Evolutionary conservation across 2,797 vertebrate species (phyloP), one percentile per base, ranked within the genome.

Genomic region (Helostoma temminkii): DNA sequence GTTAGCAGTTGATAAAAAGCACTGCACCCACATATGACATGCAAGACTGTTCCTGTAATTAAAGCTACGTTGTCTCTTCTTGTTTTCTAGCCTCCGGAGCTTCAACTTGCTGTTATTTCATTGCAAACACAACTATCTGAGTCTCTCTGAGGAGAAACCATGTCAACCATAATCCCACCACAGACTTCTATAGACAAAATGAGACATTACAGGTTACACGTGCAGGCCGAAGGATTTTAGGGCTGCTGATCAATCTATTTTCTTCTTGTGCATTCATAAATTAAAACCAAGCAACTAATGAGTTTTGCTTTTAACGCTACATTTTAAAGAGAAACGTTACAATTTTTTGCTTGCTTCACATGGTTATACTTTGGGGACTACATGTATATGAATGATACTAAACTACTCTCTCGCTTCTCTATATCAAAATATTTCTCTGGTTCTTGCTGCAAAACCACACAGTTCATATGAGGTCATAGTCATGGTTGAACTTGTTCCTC

Each of bases 81-180:
- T 78, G 67, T 61, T 83, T 71, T 62, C 42, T 67, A 66, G 73
- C 42, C 63, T 71, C 71, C 22, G 15, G 61, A 66, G 66, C 50
- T 74, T 82, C 66, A 63, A 64, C 47, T 22, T 6, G 10, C 10
- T 73, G 56, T 85, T 70, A 84, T 71, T 62, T 83, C 80, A 84
- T 66, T 41, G 0, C 62, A 66, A 71, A 82, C 62, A 54, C 50
- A 71, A 80, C 62, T 71, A 80, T 74, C 42, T 61, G 53, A 78
- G 61, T 57, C 56, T 37, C 57, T 73, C 61, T 19, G 66, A 83
- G 75, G 48, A 76, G 65, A 82, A 68, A 58, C 36, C 55, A 58
- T 70, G 15, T 70, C 72, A 82, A 61, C 73, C 57, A 65, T 80
- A 26, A 66, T 74, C 49, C 45, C 39, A 60, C 46, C 30, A 66